Percentiles rank a stretch among this genome's conserved stretches.
phyloP scores from a whole-genome alignment of 2,797 vertebrate genomes.

The Rhinella marina region DNA sequence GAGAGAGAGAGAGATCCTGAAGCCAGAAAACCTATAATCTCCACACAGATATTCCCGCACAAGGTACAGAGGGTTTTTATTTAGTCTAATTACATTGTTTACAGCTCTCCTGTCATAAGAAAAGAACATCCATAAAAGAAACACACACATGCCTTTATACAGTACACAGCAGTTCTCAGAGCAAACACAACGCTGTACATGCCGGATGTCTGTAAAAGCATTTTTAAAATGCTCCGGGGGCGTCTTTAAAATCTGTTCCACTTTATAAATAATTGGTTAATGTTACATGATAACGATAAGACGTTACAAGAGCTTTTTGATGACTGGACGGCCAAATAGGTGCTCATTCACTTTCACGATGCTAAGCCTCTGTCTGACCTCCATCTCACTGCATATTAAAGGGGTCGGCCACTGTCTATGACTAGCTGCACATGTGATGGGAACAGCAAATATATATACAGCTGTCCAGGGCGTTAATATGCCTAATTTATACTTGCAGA shows the following conservation, averaged over 20 bases:
- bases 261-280: constrained; percentile 43
- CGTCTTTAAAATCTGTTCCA: neutral
- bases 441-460: no score
- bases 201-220: constrained; percentile 55
- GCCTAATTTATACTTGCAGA: no score
- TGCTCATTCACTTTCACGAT: neutral
- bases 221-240: constrained; percentile 58
- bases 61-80: constrained; percentile 60
- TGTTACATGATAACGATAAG: neutral
- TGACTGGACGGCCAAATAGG: neutral
- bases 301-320: constrained; percentile 23
- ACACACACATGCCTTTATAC: constrained; percentile 63
- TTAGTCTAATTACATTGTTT: constrained; percentile 59
- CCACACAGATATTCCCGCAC: neutral
- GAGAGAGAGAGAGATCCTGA: no score
- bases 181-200: constrained; percentile 31
- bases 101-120: constrained; percentile 63
- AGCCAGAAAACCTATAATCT: neutral
- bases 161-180: constrained; percentile 39
- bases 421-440: no score
- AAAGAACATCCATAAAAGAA: constrained; percentile 64
- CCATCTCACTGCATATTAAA: neutral
- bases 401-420: no score
- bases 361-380: no score
- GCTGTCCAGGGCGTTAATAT: no score